Percentiles rank a stretch among this genome's conserved stretches.
Evolutionary conservation across 2,113 vertebrate genomes (phyloP).

Genomic region (Epinephelus moara): DNA sequence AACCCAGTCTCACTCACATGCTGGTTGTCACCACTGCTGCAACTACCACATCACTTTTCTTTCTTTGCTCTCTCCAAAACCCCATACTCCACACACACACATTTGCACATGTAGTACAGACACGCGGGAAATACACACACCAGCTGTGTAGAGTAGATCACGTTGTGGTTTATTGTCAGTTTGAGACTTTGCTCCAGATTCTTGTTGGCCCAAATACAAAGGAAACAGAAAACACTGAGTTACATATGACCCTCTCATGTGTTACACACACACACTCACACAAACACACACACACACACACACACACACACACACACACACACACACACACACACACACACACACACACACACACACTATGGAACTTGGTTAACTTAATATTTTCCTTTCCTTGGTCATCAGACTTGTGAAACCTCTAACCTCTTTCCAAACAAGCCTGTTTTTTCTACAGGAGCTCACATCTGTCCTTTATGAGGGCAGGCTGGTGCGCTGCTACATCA

Average conservation of each 20-base stretch:
- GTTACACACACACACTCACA: background rate
- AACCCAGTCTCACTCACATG: background rate
- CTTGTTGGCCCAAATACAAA: slow-evolving; percentile 51
- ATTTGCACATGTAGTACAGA: background rate
- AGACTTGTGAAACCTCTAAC: background rate
- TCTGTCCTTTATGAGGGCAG: background rate
- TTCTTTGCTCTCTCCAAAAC: background rate
- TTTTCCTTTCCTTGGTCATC: background rate
- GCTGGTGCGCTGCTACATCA: too few relatives aligned
- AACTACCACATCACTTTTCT: slow-evolving; percentile 12
- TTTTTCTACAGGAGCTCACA: background rate
- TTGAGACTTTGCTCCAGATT: slow-evolving; percentile 66
- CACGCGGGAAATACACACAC: slow-evolving; percentile 14
- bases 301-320: background rate
- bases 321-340: background rate
- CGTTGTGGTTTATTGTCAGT: slow-evolving; percentile 71
- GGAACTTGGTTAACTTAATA: too few relatives aligned
- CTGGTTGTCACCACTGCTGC: slow-evolving; percentile 18
- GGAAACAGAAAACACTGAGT: slow-evolving; percentile 1
- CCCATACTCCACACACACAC: background rate
- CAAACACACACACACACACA: background rate
- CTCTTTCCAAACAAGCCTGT: background rate
- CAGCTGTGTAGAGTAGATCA: slow-evolving; percentile 60
- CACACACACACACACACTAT: background rate
- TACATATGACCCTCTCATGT: background rate